phyloP scores from a whole-genome alignment of 2,888 invertebrate genomes.

The Oxystoma pomonae region DNA sequence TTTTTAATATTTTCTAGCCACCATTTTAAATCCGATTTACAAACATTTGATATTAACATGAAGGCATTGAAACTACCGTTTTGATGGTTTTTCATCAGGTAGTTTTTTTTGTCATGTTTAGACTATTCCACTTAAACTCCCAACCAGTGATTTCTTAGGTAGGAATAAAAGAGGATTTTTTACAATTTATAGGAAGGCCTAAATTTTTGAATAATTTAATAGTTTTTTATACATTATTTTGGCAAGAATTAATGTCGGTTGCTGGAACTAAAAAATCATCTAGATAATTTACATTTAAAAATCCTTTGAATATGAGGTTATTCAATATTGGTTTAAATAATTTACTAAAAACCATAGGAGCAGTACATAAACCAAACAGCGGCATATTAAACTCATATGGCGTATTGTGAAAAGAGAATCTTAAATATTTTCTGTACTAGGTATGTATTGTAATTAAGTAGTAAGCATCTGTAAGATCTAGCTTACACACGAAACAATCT shows the following conservation, averaged over 20 bases:
- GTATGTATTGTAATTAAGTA: not conserved
- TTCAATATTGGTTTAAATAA: conserved; percentile 3
- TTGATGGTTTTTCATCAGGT: too few species aligned
- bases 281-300: not conserved
- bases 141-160: not conserved
- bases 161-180: not conserved
- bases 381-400: not conserved
- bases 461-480: conserved; percentile 1
- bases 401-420: not conserved
- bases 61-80: too few species aligned
- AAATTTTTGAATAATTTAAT: not conserved
- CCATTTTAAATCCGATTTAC: not conserved
- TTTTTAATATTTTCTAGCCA: not conserved
- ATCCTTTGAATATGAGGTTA: not conserved
- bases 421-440: not conserved
- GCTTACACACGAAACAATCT: not conserved
- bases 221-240: not conserved
- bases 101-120: not conserved
- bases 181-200: not conserved
- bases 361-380: conserved; percentile 5
- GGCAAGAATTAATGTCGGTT: not conserved
- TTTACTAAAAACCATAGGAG: not conserved
- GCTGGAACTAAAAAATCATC: not conserved
- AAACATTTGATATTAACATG: not conserved
- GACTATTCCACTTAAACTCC: not conserved